phyloP scores from a whole-genome alignment of 2,888 invertebrate genomes.

The Platycheirus albimanus region DNA sequence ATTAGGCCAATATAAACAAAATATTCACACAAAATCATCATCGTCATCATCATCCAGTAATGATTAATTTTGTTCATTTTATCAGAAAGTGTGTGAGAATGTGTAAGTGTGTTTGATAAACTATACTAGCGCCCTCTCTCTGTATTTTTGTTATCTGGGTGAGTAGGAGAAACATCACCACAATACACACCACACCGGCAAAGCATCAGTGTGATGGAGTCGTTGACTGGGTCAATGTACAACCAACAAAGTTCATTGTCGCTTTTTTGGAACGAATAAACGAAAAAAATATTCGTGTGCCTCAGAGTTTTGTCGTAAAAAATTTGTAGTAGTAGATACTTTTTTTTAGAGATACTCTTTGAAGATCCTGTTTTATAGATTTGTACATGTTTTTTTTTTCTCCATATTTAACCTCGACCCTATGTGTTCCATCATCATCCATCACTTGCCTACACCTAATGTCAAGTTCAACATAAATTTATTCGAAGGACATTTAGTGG shows the following conservation, averaged over 20 bases:
- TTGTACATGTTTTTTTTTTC: conserved; percentile 10
- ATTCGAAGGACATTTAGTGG: conserved; percentile 54
- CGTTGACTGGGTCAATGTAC: conserved; percentile 73
- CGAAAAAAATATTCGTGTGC: conserved; percentile 10
- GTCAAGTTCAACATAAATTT: conserved; percentile 65
- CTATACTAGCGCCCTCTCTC: conserved; percentile 19
- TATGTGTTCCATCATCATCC: conserved; percentile 28
- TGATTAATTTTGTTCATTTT: conserved; percentile 43
- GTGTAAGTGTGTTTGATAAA: conserved; percentile 32
- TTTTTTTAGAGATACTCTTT: background rate
- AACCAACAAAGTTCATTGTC: conserved; percentile 71
- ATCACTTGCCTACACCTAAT: conserved; percentile 55
- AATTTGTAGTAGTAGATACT: conserved; percentile 4
- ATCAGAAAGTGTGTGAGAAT: background rate
- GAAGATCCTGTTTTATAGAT: conserved; percentile 10
- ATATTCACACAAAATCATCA: conserved; percentile 55
- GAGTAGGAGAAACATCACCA: conserved; percentile 58
- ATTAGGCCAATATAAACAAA: conserved; percentile 65
- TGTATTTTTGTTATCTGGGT: conserved; percentile 57
- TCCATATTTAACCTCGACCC: conserved; percentile 48
- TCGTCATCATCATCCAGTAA: conserved; percentile 48
- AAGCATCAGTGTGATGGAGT: conserved; percentile 48
- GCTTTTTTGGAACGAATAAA: conserved; percentile 49
- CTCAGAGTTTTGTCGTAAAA: conserved; percentile 25
- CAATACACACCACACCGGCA: conserved; percentile 18